Percentiles rank a stretch among this genome's conserved stretches.
phyloP scores from a whole-genome alignment of 2,113 vertebrate genomes.

The Elaphurus davidianus region DNA sequence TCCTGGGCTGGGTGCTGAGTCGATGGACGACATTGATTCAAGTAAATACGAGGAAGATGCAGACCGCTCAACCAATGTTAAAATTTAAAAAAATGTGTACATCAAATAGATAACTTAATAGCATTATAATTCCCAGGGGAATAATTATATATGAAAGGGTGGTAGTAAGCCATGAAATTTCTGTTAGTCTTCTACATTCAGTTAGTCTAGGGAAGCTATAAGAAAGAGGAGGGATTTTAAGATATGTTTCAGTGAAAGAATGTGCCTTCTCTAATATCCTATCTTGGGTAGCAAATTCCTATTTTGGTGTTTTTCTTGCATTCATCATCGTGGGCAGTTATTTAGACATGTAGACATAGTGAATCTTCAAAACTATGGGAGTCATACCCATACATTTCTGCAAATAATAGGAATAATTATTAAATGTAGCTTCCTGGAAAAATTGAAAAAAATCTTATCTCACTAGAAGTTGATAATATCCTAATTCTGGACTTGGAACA shows the following conservation, averaged over 20 bases:
- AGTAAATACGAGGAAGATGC: background rate
- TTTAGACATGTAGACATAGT: background rate
- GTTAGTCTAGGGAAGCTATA: slow-evolving; percentile 13
- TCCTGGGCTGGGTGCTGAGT: background rate
- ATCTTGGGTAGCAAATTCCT: background rate
- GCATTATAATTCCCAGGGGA: background rate
- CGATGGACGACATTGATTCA: background rate
- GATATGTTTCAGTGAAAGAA: background rate
- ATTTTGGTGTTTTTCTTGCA: background rate
- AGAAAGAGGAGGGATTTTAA: slow-evolving; percentile 1
- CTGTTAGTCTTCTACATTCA: background rate
- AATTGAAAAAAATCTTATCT: background rate
- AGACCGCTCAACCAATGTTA: slow-evolving; percentile 2
- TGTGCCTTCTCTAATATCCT: background rate
- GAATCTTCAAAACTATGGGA: background rate
- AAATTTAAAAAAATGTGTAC: background rate
- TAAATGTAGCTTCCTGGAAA: slow-evolving; percentile 14
- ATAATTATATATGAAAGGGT: slow-evolving; percentile 38
- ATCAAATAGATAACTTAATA: slow-evolving; percentile 14
- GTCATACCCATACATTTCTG: background rate
- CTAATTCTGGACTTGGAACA: background rate
- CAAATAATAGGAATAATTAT: background rate
- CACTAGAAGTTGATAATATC: background rate
- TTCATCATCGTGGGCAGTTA: background rate
- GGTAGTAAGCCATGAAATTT: background rate